These are phyloP conservation scores for Diadumene lineata DNA, from an alignment of 92 coral and sea anemone species.

Conservation along the genomic window DNA sequence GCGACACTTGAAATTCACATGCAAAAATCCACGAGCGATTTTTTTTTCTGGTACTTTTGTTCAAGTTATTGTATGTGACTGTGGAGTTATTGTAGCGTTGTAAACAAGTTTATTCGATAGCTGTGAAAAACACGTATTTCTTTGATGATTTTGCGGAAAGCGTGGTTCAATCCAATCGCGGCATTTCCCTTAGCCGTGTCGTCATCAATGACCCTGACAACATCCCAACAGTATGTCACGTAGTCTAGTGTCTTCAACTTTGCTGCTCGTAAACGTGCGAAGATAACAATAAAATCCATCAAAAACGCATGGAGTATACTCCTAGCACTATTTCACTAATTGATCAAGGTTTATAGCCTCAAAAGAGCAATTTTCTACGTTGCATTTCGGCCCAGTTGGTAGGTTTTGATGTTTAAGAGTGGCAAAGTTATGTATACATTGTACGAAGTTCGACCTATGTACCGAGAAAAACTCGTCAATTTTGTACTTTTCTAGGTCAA, in stretches of 20 bases:
- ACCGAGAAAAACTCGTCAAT: conserved; percentile 8
- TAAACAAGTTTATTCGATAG: conserved; percentile 26
- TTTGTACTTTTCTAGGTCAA: too few relatives aligned
- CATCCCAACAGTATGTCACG: conserved; percentile 23
- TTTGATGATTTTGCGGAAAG: conserved; percentile 39
- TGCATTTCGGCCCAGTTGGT: conserved; percentile 7
- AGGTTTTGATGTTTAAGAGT: conserved; percentile 9
- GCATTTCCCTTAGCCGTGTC: conserved; percentile 38
- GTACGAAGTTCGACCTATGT: neutral
- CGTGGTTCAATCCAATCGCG: conserved; percentile 22
- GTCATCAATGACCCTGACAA: conserved; percentile 42
- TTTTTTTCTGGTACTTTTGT: too few relatives aligned
- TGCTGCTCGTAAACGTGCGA: neutral
- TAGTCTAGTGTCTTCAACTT: neutral
- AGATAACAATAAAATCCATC: conserved; percentile 1
- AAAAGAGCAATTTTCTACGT: conserved; percentile 25
- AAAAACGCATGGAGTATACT: neutral
- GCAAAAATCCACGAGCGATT: neutral
- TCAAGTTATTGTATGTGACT: neutral
- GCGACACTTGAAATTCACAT: too few relatives aligned
- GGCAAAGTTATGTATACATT: conserved; percentile 30
- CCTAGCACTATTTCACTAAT: neutral
- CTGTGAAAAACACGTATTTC: conserved; percentile 13
- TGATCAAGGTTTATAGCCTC: neutral
- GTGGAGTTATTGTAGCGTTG: neutral